These are phyloP conservation scores for Cheilosia soror DNA, from an alignment of 2,888 invertebrate species.

Conservation along the genomic window DNA sequence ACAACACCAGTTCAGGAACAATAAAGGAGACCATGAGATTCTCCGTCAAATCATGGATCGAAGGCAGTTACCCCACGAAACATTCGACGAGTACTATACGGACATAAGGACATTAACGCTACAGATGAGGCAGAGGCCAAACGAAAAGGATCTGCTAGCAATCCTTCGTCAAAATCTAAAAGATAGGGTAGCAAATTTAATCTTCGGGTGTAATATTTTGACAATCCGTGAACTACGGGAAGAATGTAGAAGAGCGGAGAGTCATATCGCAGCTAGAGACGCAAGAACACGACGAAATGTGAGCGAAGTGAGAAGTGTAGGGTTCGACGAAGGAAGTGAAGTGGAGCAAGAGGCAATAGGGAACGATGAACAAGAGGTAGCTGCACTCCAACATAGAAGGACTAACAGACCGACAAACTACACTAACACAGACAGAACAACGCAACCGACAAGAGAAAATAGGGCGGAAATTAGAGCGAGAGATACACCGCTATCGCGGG, in stretches of 20 bases:
- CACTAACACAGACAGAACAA: background rate
- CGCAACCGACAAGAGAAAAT: no score
- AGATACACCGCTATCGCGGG: no score
- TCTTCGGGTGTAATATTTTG: background rate
- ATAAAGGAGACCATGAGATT: background rate
- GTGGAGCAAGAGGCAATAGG: background rate
- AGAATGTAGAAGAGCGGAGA: background rate
- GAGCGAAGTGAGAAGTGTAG: background rate
- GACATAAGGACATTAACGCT: background rate
- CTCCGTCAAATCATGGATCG: background rate
- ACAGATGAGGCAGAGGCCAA: background rate
- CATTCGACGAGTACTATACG: background rate
- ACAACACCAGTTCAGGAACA: background rate
- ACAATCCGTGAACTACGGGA: background rate
- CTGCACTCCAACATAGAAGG: background rate
- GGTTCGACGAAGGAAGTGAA: fast-evolving
- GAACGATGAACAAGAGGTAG: background rate
- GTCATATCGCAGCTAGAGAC: background rate
- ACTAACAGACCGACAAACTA: background rate
- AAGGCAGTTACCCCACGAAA: background rate
- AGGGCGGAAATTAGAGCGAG: no score
- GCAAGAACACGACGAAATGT: background rate
- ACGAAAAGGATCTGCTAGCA: background rate
- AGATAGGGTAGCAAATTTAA: background rate
- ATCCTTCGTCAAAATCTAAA: background rate